Base-by-base conservation (phyloP, 1,140 invertebrate species). In the Eumeta japonica region DNA sequence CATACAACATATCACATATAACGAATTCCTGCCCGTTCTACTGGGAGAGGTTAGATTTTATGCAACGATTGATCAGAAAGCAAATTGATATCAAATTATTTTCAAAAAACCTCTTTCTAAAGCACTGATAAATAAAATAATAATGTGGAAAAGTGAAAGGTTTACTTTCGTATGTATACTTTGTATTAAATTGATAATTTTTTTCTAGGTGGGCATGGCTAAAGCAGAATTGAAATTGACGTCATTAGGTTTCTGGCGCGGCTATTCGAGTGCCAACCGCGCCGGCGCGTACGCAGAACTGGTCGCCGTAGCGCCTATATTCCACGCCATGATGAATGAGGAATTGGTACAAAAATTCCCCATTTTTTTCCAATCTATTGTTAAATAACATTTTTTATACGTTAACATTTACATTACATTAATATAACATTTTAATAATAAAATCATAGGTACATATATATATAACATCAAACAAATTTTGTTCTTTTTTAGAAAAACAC, bases 1-100 rank as follows among this genome's bases (percentile, higher is more conserved):
- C 58, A 79, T 92, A n/a, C 91, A 94, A 53, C 89, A 93, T 39
- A 83, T 94, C 18, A 90, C 89, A 0, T 87, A 89, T 59, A 89
- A 88, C 42, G 91, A 94, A 59, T 94, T 87, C 64, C 65, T 94
- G 16, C 89, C 90, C 0, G 82, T 86, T 19, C 77, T 94, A 2
- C 53, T 95, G 4, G 88, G 89, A 20, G 65, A 79, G 65, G 80
- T 82, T 65, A 75, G 46, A 10, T 14, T 15, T 13, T 12, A 24
- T 5, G 20, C n/a, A 24, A 24, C n/a, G n/a, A 24, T 24, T 24
- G 5, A 24, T 24, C 5, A n/a, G n/a, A 24, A 7, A 24, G 20
- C 20, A 24, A 5, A 5, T n/a, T n/a, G n/a, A n/a, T n/a, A n/a
- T n/a, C n/a, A n/a, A n/a, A n/a, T n/a, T n/a, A n/a, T n/a, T n/a